A percentile compares a stretch with the other conserved stretches of the same genome.
Evolutionary conservation across 2,113 vertebrate genomes (phyloP).

Genomic region (Girardinichthys multiradiatus): DNA sequence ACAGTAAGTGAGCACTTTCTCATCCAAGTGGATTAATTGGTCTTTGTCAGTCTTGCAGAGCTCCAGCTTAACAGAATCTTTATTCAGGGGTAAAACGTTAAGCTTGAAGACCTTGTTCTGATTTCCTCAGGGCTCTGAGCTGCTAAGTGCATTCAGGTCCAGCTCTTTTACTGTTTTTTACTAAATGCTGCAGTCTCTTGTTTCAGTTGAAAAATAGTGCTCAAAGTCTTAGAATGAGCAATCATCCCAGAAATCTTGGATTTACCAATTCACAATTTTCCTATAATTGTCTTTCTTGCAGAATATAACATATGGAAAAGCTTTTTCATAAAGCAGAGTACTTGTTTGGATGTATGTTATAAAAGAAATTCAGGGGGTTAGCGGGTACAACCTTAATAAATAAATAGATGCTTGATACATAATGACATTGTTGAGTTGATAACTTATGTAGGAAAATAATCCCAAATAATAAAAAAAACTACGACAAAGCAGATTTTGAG

Average conservation of each 20-base stretch:
- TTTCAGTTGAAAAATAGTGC: too few species aligned
- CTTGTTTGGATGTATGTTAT: not conserved
- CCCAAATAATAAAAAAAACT: not conserved
- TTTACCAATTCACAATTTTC: not conserved
- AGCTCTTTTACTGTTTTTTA: not conserved
- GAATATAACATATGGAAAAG: too few species aligned
- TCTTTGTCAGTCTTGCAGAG: too few species aligned
- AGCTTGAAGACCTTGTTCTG: not conserved
- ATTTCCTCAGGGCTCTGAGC: not conserved
- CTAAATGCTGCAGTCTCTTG: not conserved
- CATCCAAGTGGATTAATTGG: not conserved
- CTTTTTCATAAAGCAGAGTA: not conserved
- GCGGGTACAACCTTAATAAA: not conserved
- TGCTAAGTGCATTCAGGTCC: not conserved
- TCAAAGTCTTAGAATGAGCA: too few species aligned
- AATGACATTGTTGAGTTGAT: not conserved
- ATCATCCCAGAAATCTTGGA: not conserved
- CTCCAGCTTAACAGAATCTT: not conserved
- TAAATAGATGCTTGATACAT: not conserved
- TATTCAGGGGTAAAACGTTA: not conserved
- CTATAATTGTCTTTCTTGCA: too few species aligned
- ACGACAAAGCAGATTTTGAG: not conserved
- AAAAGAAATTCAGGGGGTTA: not conserved
- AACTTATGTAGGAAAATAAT: not conserved
- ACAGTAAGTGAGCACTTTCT: not conserved